Evolutionary conservation across 2,797 vertebrate species (phyloP).

Genomic region (Arremon aurantiirostris): DNA sequence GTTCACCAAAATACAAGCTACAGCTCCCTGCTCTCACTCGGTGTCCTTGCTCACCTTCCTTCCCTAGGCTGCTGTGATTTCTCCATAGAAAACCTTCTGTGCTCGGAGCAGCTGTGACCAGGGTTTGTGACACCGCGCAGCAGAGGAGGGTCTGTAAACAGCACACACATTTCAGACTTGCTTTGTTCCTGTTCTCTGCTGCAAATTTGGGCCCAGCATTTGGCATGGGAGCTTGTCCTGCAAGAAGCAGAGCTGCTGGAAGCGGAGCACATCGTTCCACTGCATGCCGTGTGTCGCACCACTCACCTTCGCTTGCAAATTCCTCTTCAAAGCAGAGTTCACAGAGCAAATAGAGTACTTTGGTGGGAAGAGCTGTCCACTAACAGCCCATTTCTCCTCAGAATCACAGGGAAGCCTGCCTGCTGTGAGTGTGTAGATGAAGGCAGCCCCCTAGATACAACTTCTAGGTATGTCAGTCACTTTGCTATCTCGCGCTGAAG

Average conservation of each 20-base stretch:
- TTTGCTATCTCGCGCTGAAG: accelerated
- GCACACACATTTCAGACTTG: neutral
- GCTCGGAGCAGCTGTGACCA: neutral
- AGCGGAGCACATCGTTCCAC: neutral
- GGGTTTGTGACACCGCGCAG: neutral
- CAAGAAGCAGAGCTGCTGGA: neutral
- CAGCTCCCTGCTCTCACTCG: neutral
- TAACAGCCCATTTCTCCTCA: neutral
- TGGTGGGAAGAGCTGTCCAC: neutral
- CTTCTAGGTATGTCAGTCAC: neutral
- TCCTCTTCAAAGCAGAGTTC: conserved; percentile 5
- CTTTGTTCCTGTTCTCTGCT: conserved; percentile 18
- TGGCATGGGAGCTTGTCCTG: neutral
- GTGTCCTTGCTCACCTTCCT: conserved; percentile 45
- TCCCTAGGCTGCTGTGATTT: neutral
- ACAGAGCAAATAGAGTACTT: conserved; percentile 19
- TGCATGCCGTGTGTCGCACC: neutral
- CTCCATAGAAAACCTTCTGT: neutral
- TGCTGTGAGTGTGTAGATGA: conserved; percentile 42
- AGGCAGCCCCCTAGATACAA: neutral
- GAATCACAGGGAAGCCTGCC: conserved; percentile 19
- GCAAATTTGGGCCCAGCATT: neutral
- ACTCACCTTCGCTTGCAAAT: neutral
- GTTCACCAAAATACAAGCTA: conserved; percentile 63
- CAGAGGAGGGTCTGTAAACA: neutral